Evolutionary conservation across 2,797 vertebrate genomes (phyloP).

Genomic region (Sarcoramphus papa): DNA sequence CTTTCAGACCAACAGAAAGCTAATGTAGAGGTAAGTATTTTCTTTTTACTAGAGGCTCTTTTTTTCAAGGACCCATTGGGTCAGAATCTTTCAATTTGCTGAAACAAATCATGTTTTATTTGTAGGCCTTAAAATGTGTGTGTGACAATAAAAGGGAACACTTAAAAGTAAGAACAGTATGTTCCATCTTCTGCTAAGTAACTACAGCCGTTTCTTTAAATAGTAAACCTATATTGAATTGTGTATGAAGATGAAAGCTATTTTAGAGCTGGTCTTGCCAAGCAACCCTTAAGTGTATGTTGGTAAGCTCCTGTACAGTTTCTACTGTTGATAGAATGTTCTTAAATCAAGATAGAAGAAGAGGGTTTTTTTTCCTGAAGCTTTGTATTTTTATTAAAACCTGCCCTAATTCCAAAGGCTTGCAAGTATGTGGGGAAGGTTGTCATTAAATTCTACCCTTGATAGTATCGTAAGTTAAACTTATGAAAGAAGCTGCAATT

Average conservation of each 20-base stretch:
- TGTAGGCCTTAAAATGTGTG: background rate
- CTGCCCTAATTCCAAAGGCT: background rate
- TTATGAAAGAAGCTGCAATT: background rate
- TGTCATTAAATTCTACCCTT: background rate
- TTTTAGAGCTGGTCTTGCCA: background rate
- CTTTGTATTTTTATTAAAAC: background rate
- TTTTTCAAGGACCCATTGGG: background rate
- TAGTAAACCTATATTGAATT: background rate
- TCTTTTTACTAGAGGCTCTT: background rate
- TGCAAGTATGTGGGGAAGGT: background rate
- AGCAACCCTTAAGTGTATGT: background rate
- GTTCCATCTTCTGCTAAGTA: background rate
- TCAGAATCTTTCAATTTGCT: background rate
- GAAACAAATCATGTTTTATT: background rate
- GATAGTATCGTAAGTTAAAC: background rate
- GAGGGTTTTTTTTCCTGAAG: background rate
- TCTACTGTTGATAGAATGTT: background rate
- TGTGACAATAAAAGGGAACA: background rate
- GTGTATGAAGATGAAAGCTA: background rate
- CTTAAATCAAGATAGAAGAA: background rate
- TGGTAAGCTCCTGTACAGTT: background rate
- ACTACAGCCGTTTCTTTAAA: background rate
- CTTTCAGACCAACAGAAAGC: conserved; percentile 91
- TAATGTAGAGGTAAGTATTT: conserved; percentile 86
- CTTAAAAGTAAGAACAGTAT: background rate